phyloP scores from a whole-genome alignment of 2,888 invertebrate species.

The Agrypnus murinus region DNA sequence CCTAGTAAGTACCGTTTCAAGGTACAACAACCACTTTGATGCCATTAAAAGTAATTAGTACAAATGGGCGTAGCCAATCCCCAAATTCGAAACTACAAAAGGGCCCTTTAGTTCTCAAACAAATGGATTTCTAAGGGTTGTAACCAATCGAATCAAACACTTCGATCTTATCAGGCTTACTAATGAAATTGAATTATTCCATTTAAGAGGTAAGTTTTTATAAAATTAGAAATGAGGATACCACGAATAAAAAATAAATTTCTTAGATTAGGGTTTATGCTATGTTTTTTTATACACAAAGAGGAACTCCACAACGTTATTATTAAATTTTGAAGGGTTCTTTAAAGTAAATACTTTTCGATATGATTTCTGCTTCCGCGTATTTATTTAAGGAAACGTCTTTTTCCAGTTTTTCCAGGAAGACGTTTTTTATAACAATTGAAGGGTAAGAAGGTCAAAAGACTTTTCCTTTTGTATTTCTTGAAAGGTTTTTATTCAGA shows the following conservation, averaged over 20 bases:
- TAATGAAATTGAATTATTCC: not conserved
- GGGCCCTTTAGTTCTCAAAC: not conserved
- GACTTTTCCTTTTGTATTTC: conserved; percentile 4
- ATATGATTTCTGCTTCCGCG: conserved; percentile 14
- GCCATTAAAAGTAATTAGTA: conserved; percentile 18
- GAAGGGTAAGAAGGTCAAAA: not conserved
- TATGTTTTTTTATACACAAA: not conserved
- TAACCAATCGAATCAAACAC: not conserved
- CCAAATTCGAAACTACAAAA: conserved; percentile 7
- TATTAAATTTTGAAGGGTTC: conserved; percentile 22
- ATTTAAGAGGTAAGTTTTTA: not conserved
- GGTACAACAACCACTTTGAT: conserved; percentile 24
- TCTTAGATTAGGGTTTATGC: not conserved
- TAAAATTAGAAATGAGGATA: not conserved
- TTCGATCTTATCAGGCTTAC: not conserved
- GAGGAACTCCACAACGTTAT: not conserved
- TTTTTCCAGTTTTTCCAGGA: not conserved
- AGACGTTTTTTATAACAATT: not conserved
- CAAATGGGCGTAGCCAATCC: not conserved
- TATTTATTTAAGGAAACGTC: conserved; percentile 22
- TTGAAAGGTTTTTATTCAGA: conserved; percentile 2
- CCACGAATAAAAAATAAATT: not conserved
- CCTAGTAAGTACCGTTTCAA: conserved; percentile 12
- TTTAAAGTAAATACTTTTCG: conserved; percentile 2
- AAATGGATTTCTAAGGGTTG: not conserved